A percentile compares a stretch with the other conserved stretches of the same genome.
phyloP scores from a whole-genome alignment of 2,888 invertebrate genomes.

The Stegophylla sp. region DNA sequence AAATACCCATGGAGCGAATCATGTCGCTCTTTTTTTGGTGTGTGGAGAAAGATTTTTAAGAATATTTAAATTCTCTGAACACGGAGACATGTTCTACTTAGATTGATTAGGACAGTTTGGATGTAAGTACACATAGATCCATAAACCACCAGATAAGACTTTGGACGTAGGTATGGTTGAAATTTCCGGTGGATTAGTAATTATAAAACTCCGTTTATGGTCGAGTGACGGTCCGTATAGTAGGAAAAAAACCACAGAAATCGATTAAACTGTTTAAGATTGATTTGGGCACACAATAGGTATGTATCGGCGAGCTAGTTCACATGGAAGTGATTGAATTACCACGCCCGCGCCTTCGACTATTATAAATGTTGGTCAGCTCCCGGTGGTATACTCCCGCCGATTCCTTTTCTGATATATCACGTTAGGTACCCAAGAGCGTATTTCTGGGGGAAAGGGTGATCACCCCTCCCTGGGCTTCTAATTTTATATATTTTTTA shows the following conservation, averaged over 20 bases:
- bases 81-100: too few relatives aligned
- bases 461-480: too few relatives aligned
- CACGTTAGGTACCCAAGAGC: too few relatives aligned
- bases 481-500: too few relatives aligned
- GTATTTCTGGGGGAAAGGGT: too few relatives aligned
- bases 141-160: too few relatives aligned
- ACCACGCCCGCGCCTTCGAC: neutral
- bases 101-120: too few relatives aligned
- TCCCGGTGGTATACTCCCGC: conserved; percentile 12
- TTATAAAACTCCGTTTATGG: conserved; percentile 40
- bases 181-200: conserved; percentile 13
- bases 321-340: conserved; percentile 35
- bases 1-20: too few relatives aligned
- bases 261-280: conserved; percentile 56
- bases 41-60: too few relatives aligned
- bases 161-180: neutral
- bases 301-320: conserved; percentile 1
- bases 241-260: conserved; percentile 49
- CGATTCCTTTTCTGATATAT: neutral
- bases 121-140: too few relatives aligned
- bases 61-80: too few relatives aligned
- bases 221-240: conserved; percentile 12
- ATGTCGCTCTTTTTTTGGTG: too few relatives aligned
- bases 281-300: neutral
- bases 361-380: neutral